These are phyloP conservation scores for Rhogogaster chlorosoma DNA, from an alignment of 2,888 invertebrate species.

Conservation along the genomic window DNA sequence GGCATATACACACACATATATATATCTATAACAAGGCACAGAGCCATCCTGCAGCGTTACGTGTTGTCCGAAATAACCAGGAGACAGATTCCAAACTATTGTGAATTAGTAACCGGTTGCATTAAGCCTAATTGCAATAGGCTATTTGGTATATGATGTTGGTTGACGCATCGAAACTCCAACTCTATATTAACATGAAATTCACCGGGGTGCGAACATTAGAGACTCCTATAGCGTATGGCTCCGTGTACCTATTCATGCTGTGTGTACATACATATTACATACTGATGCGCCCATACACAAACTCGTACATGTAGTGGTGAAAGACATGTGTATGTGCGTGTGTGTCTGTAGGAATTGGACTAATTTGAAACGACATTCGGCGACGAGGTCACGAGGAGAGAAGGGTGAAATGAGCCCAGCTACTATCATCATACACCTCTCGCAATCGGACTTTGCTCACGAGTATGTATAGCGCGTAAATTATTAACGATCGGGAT, in stretches of 20 bases:
- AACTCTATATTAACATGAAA: constrained; percentile 2
- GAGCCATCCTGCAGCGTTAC: not conserved
- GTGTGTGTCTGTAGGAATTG: constrained; percentile 29
- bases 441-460: constrained; percentile 14
- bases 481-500: constrained; percentile 32
- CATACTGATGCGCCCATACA: too few relatives aligned
- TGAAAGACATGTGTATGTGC: not conserved
- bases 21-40: not conserved
- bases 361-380: constrained; percentile 41
- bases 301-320: not conserved
- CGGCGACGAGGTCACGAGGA: constrained; percentile 15
- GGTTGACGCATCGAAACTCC: not conserved
- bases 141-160: not conserved
- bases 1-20: not conserved
- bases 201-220: constrained; percentile 1
- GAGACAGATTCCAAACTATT: not conserved
- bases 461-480: not conserved
- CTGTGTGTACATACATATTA: not conserved
- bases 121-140: constrained; percentile 23
- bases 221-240: not conserved
- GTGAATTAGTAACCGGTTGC: not conserved
- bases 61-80: not conserved
- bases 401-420: constrained; percentile 12
- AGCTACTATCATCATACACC: constrained; percentile 30
- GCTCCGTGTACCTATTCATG: not conserved